phyloP scores from a whole-genome alignment of 2,797 vertebrate species.

The Takifugu ocellatus region DNA sequence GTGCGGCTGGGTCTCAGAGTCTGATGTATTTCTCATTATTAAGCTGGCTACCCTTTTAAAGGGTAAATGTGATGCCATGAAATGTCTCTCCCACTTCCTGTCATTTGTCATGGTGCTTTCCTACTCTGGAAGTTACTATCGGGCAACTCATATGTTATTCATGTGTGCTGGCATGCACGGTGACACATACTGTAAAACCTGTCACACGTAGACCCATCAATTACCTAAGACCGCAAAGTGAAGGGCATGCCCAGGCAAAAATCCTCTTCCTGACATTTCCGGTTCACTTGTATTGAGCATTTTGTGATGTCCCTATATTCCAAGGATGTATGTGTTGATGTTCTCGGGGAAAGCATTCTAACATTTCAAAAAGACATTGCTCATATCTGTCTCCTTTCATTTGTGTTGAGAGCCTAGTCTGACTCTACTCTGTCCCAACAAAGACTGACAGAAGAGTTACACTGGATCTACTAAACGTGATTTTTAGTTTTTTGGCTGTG shows the following conservation, averaged over 20 bases:
- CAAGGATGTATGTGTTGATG: too few relatives aligned
- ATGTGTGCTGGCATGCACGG: conserved; percentile 28
- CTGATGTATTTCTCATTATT: neutral
- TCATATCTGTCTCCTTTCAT: too few relatives aligned
- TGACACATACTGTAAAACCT: conserved; percentile 30
- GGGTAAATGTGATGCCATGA: conserved; percentile 25
- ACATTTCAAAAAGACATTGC: too few relatives aligned
- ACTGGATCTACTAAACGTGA: too few relatives aligned
- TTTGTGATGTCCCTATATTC: too few relatives aligned
- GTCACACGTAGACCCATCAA: conserved; percentile 46
- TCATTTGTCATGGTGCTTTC: conserved; percentile 26
- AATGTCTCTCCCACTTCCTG: conserved; percentile 34
- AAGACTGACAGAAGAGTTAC: too few relatives aligned
- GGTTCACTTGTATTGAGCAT: conserved; percentile 2
- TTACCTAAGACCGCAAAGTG: conserved; percentile 30
- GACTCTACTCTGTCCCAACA: too few relatives aligned
- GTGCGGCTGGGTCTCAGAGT: too few relatives aligned
- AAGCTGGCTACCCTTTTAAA: neutral
- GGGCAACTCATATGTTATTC: conserved; percentile 36
- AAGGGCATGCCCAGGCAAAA: conserved; percentile 51
- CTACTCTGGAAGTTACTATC: conserved; percentile 8
- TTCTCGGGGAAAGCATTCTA: too few relatives aligned
- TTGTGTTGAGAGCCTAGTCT: too few relatives aligned
- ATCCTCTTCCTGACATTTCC: conserved; percentile 32
- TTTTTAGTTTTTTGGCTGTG: too few relatives aligned